Base-by-base conservation (phyloP, 2,888 invertebrate genomes). In the Melangyna quadrimaculata region DNA sequence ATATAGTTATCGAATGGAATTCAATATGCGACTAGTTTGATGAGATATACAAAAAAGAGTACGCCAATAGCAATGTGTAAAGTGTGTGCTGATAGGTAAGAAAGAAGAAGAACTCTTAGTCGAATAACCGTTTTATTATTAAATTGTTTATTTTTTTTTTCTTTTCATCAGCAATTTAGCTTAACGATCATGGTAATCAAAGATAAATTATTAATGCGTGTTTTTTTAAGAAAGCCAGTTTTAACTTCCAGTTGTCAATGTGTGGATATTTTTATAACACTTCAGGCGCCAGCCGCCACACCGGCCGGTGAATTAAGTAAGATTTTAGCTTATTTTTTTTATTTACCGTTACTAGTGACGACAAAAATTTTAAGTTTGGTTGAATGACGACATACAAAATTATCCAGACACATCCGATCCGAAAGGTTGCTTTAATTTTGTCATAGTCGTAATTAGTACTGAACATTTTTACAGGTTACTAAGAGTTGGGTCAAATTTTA, bases 171-270 rank as follows among this genome's bases (percentile, higher is more conserved):
- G 55, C 69, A 37, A n/a, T 63, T 80, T 29, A 61, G 45, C 43
- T 74, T 65, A 29, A 70, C 59, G 63, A 32, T 65, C 32, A 71
- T 81, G 63, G 24, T 51, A 71, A 77, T 81, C 75, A 65, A 63
- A 71, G 19, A 37, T 57, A 17, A 70, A 45, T 55, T 53, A 43
- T 55, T 29, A 27, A 70, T 48, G 43, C 35, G 27, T 45, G 12
- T 67, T 72, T 71, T 27, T 79, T 73, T 55, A 32, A 29, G 27
- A 67, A 22, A 43, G 7, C 45, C 40, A 43, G 27, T 53, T 27
- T 71, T 29, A 19, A 55, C 12, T 29, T 19, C 12, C 2, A 22
- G 43, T 63, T 78, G 70, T 53, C 32, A 70, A 35, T 70, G 19
- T 70, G 27, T 37, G 22, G 35, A 24, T 43, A 7, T 40, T 32